Evolutionary conservation across 2,888 invertebrate genomes (phyloP), one percentile per base, ranked within the genome.

Genomic region (Tetragnatha montana): DNA sequence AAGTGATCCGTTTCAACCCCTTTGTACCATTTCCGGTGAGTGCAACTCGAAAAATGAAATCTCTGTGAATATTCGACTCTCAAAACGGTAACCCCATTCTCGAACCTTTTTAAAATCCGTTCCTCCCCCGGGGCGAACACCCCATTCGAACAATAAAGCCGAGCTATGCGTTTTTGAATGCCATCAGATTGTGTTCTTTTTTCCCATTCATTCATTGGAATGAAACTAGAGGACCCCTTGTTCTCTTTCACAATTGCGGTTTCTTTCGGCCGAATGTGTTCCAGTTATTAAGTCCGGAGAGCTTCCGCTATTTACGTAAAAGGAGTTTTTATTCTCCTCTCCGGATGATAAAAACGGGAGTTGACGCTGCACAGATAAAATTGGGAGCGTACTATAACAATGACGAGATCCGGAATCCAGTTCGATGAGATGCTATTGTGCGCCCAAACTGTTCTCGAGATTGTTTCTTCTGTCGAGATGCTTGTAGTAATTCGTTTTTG

Each of bases 21-120:
- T 17, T 60, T 60, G 60, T 60, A 60, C 12, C 17, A 12, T 60
- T 60, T 73, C 73, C 35, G 73, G 73, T 73, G 35, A 73, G 73
- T 73, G 35, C 73, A 19, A 73, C 73, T 73, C 21, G 73, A 73
- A 73, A 73, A 73, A 73, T 73, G 73, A 73, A 73, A 73, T 73
- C 35, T 73, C 35, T 22, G 35, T 21, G 12, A 35, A 73, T 22
- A 35, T 73, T 22, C 21, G 73, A 73, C 60, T 60, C 17, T 60
- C 35, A 35, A 60, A 60, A 60, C 17, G 60, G 60, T 60, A 17
- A 17, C 17, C 60, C 17, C 60, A 12, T 60, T 60, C 17, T 60
- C 14, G 17, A 60, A 60, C 60, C 60, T 60, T 60, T 60, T 60
- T 60, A 17, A 60, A 60, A 60, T 60, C 17, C 60, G 6, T 8